Base-by-base conservation (phyloP, 2,113 vertebrate genomes). In the Crypturellus undulatus region DNA sequence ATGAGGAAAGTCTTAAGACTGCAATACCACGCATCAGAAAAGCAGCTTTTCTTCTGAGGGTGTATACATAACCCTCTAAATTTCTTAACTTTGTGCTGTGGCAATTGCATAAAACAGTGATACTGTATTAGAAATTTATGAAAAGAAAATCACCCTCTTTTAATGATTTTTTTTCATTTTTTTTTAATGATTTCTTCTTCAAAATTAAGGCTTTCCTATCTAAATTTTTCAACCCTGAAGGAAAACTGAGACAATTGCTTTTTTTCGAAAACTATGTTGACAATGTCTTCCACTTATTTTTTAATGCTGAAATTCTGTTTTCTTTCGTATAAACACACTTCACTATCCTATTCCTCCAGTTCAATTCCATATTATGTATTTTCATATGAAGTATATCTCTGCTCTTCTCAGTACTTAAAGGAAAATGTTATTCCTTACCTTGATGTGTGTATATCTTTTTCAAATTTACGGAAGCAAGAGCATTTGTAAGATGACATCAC, bases 261-360 rank as follows among this genome's bases (percentile, higher is more conserved):
- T 40, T 25, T 67, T 77, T 69, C 87, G 10, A 20, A 51, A 56
- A 17, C 38, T 34, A 17, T 26, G 28, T 19, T 65, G 40, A 40
- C n/a, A 24, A 8, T 82, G 47, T 79, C 34, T 69, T 83, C 72
- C 54, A 76, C 54, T 79, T 65, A 13, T 3, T 10, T 68, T 54
- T 86, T 79, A 40, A 25, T 90, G 79, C 28, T 22, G 49, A 94
- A 83, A 77, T 26, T 42, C 65, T 5, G 3, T 65, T 89, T 85
- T 52, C 6, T 65, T 89, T 84, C 38, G 45, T 51, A 81, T 60
- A 59, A 83, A 49, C 38, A 62, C 36, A 42, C 34, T 9, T 58
- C 20, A 3, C 86, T 82, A 26, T 21, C n/a, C 34, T 30, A 3
- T 47, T 56, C 28, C 28, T 56, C 26, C 54, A 56, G 28, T 56